Evolutionary conservation across 2,888 invertebrate species (phyloP), one percentile per base, ranked within the genome.

Genomic region (Spilarctia lutea): DNA sequence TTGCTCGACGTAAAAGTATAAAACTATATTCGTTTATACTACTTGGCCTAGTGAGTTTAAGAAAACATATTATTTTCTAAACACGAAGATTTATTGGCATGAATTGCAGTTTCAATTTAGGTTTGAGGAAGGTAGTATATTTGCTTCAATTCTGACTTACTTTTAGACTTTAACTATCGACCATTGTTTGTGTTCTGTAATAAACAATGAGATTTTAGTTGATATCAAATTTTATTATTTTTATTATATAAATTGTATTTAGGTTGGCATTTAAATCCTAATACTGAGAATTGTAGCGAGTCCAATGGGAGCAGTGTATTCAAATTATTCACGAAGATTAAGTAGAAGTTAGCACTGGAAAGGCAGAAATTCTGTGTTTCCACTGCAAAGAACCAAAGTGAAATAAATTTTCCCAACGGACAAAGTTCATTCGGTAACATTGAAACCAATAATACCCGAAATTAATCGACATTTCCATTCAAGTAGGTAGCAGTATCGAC

Each of bases 381-480:
- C 63, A 30, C 30, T 63, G 63, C 30, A 24, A 35, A 66, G 35
- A 35, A 39, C 39, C 39, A 30, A 74, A 74, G 68, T 68, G 65
- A 72, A 68, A 68, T 42, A 39, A 27, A 75, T 73, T 71, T 73
- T 68, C 27, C 42, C 68, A 42, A 30, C 27, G 27, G 30, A 63
- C 63, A 30, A 63, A 52, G 56, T 69, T 69, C n/a, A 69, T 69
- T 56, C 56, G 48, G 52, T 39, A 63, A 63, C 63, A 63, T 63
- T 63, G 27, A 71, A 45, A 60, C 71, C 71, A 30, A 63, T 45
- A 73, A 73, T 68, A 65, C 33, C 42, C 65, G 70, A 79, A 83
- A 84, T 84, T 77, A 84, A 84, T 84, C 73, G 73, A 70, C 71
- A 79, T 80, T 84, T 76, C 76, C 68, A 80, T 78, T 75, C 30